Base-by-base conservation (phyloP, 2,797 vertebrate genomes). In the Mormyrops boulengeri region DNA sequence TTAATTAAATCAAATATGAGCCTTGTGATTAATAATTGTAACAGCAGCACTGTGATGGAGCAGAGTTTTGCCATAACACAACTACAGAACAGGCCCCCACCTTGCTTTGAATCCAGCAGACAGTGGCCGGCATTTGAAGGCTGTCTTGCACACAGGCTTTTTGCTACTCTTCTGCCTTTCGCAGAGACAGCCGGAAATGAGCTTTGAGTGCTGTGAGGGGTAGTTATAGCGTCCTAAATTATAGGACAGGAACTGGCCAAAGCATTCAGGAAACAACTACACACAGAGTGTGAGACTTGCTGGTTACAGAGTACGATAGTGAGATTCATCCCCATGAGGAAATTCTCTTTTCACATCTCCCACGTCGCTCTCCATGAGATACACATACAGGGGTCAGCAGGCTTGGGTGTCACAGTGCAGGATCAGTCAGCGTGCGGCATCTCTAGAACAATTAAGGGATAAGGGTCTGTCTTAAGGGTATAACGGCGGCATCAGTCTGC, bases 31-130 rank as follows among this genome's bases (percentile, higher is more conserved):
- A 89, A 87, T 77, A 30, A 30, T 1, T 30, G 26, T 30, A 89
- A 85, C 41, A 55, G 14, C 26, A 30, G 19, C 3, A 26, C 89
- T 89, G 87, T 88, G 19, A 26, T 44, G 17, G 85, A 17, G 86
- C 19, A 88, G 44, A 26, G 89, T 88, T 89, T 88, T 77, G 4
- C 30, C 19, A 69, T 3, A 34, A 77, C 41, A 89, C 90, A 93
- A 89, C 85, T 86, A 88, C 7, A 91, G 77, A 90, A 3, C 0
- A 88, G 89, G 8, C 73, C 19, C 34, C n/a, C 41, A 8, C 17
- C 49, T 77, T 30, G 60, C 66, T 57, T 88, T 88, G 69, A 84
- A 88, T 41, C 5, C 69, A 49, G 87, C 41, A 57, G 89, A 88
- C 14, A 41, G 84, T 34, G 52, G 17, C 38, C 52, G 17, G 69